Base-by-base conservation (phyloP, 2,888 invertebrate genomes). In the Volucella inanis region DNA sequence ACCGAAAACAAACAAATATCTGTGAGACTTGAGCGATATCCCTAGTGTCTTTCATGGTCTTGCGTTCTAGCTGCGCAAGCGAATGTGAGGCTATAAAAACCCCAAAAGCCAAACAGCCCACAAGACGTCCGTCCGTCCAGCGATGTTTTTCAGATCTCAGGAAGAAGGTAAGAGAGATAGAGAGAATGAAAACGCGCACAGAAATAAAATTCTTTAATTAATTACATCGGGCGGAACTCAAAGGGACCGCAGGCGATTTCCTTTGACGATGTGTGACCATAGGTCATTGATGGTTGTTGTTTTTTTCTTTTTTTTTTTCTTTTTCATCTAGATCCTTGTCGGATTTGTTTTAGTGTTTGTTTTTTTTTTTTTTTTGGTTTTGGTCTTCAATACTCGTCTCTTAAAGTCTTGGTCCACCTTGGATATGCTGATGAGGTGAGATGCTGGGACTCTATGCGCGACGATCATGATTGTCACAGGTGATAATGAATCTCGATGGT, bases 161-260 rank as follows among this genome's bases (percentile, higher is more conserved):
- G 80, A 70, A 67, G 67, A 64, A 67, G n/a, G 55, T 31, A 67
- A 50, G 39, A 67, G 74, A 31, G 31, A 31, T 31, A 6, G 6
- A 31, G 70, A 74, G 75, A 52, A 41, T 55, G 75, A 45, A 85
- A 77, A 85, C 81, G 85, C 62, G 71, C 85, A 81, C 77, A 81
- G 85, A 77, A 81, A 85, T 85, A 85, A 85, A 85, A 85, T 85
- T 81, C 85, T 76, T 85, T 85, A 85, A 85, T 85, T 85, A 85
- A 85, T 85, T 85, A 85, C 85, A 72, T 81, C 81, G 67, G 57
- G 31, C 72, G 38, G 18, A 68, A 72, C 68, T 81, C 85, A 85
- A 85, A 85, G 76, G 68, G 43, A 77, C 85, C 85, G 85, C 81
- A 72, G 76, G 57, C 85, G 85, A 85, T 81, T 85, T 77, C 85